These are phyloP conservation scores for Cephalopachus bancanus DNA, from an alignment of 2,797 vertebrate species.

Conservation along the genomic window DNA sequence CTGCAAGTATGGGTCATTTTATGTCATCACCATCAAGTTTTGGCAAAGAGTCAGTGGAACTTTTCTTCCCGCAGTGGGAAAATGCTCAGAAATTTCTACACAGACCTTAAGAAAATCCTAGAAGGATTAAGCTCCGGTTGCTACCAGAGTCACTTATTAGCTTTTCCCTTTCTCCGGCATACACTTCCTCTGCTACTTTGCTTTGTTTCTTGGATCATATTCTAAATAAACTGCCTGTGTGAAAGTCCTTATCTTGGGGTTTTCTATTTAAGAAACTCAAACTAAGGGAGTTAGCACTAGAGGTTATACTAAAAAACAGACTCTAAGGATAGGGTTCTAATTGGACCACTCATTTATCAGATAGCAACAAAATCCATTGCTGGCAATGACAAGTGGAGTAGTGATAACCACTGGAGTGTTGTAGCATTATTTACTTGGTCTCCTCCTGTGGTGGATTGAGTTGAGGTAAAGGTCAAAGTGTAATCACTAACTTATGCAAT, in stretches of 20 bases:
- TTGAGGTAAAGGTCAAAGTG: not conserved
- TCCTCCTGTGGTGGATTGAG: not conserved
- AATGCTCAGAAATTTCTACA: not conserved
- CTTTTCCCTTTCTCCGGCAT: not conserved
- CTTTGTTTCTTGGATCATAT: not conserved
- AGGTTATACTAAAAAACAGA: not conserved
- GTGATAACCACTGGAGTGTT: not conserved
- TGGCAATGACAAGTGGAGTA: accelerated
- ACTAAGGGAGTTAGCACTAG: not conserved
- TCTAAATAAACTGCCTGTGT: not conserved
- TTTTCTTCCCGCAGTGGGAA: not conserved
- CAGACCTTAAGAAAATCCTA: not conserved
- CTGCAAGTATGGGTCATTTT: not conserved
- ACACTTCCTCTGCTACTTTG: not conserved
- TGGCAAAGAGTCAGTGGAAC: not conserved
- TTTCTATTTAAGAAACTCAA: not conserved
- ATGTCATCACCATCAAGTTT: not conserved
- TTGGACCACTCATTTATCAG: not conserved
- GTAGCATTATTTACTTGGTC: not conserved
- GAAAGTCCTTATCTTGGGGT: not conserved
- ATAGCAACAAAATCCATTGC: not conserved
- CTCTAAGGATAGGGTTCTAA: not conserved
- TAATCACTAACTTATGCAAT: not conserved
- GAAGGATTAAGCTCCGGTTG: not conserved
- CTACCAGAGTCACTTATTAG: not conserved